Base-by-base conservation (phyloP, 2,797 vertebrate genomes). In the Anabas testudineus region DNA sequence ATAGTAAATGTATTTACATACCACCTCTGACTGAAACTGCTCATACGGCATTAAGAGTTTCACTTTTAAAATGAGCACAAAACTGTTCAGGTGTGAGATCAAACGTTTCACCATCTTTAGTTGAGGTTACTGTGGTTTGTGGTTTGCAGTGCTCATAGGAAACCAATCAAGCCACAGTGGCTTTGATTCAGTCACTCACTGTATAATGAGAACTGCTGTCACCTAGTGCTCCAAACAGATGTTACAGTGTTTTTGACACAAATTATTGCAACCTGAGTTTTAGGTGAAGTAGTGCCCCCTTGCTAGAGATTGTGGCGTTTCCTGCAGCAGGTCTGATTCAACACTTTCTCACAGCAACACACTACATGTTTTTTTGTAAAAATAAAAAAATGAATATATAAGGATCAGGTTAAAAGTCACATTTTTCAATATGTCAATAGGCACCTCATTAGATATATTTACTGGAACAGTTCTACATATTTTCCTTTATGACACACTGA, bases 61-160 rank as follows among this genome's bases (percentile, higher is more conserved):
- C 68, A 46, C 3, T 58, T 1, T 58, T 5, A 14, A 14, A 39
- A 3, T 36, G 0, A 3, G 0, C 14, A 22, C 18, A 7, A 39
- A 34, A 4, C 8, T 0, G 2, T 18, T 52, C 37, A 58, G 7
- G 62, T 51, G n/a, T 46, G 18, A n/a, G 7, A 59, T 7, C 24
- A 37, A 43, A 22, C n/a, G 45, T 21, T 18, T 76, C 68, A 47
- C 2, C 60, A 1, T 59, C 4, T 13, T 39, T 39, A 5, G 21
- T 47, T 72, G 59, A 53, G 55, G 68, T 74, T 7, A 9, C 8
- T 37, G 81, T 42, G 78, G 78, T 55, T 60, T 78, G 80, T 57
- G 65, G 68, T 64, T 80, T 46, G 0, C 14, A 2, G 4, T 1
- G 1, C 1, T 34, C 16, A 22, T 0, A 19, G 22, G 1, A 42